A percentile compares a stretch with the other conserved stretches of the same genome.
Evolutionary conservation across 2,113 vertebrate species (phyloP).

Genomic region (Leucoraja erinaceus): DNA sequence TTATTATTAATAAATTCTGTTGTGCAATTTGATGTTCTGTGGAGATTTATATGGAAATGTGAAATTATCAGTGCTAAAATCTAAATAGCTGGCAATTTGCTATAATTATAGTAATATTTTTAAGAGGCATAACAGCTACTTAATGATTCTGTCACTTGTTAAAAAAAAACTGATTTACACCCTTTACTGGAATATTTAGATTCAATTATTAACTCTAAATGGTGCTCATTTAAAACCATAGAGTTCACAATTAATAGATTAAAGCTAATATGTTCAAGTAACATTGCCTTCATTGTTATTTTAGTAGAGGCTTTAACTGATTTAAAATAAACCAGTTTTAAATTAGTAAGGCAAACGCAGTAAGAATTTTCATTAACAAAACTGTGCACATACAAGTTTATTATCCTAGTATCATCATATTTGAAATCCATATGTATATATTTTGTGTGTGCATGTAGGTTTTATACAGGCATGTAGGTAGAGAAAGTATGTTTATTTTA

Average conservation of each 20-base stretch:
- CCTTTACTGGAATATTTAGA: conserved; percentile 22
- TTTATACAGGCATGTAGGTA: not conserved
- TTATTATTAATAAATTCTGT: conserved; percentile 33
- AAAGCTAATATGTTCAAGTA: not conserved
- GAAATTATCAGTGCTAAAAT: conserved; percentile 25
- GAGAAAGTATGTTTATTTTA: not conserved
- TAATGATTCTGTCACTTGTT: conserved; percentile 25
- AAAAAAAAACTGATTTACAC: conserved; percentile 4
- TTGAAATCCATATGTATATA: not conserved
- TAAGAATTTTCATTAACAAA: too few species aligned
- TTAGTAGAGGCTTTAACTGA: not conserved
- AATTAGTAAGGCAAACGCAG: not conserved
- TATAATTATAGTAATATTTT: conserved; percentile 35
- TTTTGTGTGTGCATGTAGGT: too few species aligned
- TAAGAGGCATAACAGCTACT: conserved; percentile 11
- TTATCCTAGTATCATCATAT: not conserved
- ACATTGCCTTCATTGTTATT: conserved; percentile 3
- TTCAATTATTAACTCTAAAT: conserved; percentile 31
- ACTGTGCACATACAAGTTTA: not conserved
- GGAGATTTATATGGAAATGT: conserved; percentile 14
- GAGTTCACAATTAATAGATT: not conserved
- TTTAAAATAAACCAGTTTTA: conserved; percentile 16
- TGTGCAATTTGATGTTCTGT: conserved; percentile 23
- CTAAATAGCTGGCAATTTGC: conserved; percentile 15
- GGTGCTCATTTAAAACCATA: conserved; percentile 8